These are phyloP conservation scores for Calonectris borealis DNA, from an alignment of 2,113 vertebrate species.

Conservation along the genomic window DNA sequence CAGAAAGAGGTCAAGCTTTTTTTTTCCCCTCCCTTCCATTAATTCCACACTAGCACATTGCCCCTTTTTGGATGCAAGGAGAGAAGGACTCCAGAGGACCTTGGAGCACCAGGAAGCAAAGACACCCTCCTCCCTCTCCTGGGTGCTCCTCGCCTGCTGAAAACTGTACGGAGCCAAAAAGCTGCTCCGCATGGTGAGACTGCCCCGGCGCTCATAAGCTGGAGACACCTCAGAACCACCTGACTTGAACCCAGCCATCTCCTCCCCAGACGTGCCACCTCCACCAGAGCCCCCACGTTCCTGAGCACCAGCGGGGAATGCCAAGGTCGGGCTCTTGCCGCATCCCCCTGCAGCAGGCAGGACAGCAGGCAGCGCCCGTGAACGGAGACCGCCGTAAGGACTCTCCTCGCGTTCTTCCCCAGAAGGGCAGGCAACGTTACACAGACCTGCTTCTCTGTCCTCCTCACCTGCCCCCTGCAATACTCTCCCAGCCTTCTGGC, in stretches of 20 bases:
- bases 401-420: background rate
- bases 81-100: background rate
- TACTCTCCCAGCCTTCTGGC: background rate
- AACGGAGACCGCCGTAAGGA: fast-evolving
- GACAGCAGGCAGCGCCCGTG: fast-evolving
- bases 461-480: background rate
- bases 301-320: fast-evolving
- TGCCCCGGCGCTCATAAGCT: fast-evolving
- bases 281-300: fast-evolving
- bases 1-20: background rate
- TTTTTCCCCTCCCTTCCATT: background rate
- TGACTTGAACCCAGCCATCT: background rate
- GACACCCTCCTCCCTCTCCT: background rate
- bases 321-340: fast-evolving
- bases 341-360: background rate
- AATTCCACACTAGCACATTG: background rate
- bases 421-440: background rate
- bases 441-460: background rate
- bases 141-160: background rate
- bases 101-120: background rate
- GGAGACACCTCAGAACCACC: background rate
- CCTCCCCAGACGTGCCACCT: background rate
- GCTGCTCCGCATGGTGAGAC: background rate
- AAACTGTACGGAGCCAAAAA: fast-evolving
- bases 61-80: background rate